Conservation (phyloP, 2,797 vertebrate species). For the Dermochelys coriacea region DNA sequence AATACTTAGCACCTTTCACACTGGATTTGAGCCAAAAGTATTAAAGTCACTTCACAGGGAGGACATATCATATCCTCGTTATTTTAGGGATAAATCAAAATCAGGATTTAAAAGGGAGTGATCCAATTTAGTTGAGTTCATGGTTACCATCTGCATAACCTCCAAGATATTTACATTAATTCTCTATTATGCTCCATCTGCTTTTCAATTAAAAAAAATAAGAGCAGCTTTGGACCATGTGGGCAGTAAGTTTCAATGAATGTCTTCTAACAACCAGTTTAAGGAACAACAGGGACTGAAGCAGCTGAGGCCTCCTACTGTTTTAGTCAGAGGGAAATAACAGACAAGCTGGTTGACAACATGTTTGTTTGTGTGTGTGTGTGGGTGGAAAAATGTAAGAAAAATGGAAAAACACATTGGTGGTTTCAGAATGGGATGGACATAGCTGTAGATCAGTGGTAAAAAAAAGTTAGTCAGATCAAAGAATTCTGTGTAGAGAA, state of each 20-base stretch:
- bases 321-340: not conserved
- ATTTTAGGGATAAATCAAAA: not conserved
- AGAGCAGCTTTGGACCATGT: not conserved
- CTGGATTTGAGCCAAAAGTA: not conserved
- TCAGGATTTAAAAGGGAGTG: not conserved
- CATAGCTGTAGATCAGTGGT: not conserved
- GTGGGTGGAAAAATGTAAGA: not conserved
- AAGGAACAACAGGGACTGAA: not conserved
- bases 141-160: not conserved
- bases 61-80: not conserved
- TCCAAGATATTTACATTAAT: not conserved
- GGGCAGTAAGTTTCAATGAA: not conserved
- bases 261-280: not conserved
- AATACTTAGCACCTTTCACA: not conserved
- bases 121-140: conserved; percentile 17
- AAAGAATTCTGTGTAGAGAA: not conserved
- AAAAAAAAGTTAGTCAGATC: not conserved
- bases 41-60: not conserved
- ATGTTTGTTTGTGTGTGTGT: not conserved
- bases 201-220: not conserved
- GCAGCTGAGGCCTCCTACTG: not conserved
- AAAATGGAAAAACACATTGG: not conserved
- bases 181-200: not conserved
- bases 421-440: not conserved
- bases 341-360: not conserved